Evolutionary conservation across 1,140 invertebrate genomes (phyloP).

Genomic region (Drosophila sechellia): DNA sequence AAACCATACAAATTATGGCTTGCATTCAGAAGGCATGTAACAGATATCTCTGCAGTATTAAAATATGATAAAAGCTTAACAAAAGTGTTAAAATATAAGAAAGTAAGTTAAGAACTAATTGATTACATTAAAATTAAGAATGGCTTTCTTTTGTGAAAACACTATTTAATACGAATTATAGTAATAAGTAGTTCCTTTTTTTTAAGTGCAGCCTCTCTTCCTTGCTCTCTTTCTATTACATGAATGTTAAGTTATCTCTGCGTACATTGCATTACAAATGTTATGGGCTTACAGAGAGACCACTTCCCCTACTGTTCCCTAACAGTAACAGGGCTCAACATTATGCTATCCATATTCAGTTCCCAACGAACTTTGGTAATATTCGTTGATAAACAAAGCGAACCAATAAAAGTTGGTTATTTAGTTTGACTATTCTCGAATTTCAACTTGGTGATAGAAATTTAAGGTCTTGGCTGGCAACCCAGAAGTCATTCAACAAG

Average conservation of each 20-base stretch:
- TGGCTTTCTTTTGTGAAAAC: background rate
- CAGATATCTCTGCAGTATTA: too few species aligned
- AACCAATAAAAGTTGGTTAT: constrained; percentile 34
- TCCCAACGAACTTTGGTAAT: constrained; percentile 9
- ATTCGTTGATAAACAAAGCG: constrained; percentile 9
- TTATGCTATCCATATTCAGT: constrained; percentile 19
- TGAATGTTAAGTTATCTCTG: background rate
- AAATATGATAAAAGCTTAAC: too few species aligned
- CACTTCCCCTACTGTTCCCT: background rate
- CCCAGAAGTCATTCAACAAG: constrained; percentile 59
- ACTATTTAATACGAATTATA: background rate
- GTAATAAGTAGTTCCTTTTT: background rate
- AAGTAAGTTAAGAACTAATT: too few species aligned
- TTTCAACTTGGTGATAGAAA: constrained; percentile 56
- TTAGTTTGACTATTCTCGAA: constrained; percentile 15
- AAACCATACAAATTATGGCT: too few species aligned
- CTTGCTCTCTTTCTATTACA: constrained; percentile 15
- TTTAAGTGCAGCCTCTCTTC: constrained; percentile 12
- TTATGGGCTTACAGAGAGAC: constrained; percentile 9
- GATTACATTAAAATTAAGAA: too few species aligned
- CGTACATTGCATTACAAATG: constrained; percentile 15
- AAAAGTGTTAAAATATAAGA: too few species aligned
- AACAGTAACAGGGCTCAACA: background rate
- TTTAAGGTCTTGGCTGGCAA: constrained; percentile 56
- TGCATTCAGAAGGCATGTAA: too few species aligned